Evolutionary conservation across 2,113 vertebrate species (phyloP), one percentile per base, ranked within the genome.

Genomic region (Myotis yumanensis): DNA sequence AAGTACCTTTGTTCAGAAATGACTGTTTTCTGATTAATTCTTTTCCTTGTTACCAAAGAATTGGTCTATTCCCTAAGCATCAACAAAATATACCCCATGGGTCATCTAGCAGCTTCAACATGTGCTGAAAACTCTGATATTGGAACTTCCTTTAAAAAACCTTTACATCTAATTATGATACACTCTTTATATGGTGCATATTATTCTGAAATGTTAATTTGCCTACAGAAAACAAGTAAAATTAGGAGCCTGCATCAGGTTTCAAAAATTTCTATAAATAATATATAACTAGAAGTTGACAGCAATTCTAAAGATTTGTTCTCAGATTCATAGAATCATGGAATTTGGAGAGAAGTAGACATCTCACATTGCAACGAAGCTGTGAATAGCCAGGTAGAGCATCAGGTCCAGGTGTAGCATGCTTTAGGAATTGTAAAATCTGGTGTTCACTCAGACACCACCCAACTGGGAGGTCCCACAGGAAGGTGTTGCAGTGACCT

Each of bases 181-280:
- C 2, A 43, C 25, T 73, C 86, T 83, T 81, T 83, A 87, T 37
- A 86, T 68, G 86, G 57, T 64, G 10, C 18, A 23, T 69, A 62
- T 75, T 83, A 57, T 72, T 93, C 68, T 79, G 20, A 96, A 95
- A 83, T 76, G 64, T 84, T 40, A 80, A 90, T 32, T 32, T 92
- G 30, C 30, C 59, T 48, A 37, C 48, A 37, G 28, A 87, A 93
- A 86, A 93, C 37, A 93, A 89, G 75, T 16, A 59, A 52, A 12
- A 10, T 43, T 48, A 91, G 77, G 23, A 93, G 4, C 18, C 25
- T 68, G 7, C 2, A 80, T n/a, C 11, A 54, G 7, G 35, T 93
- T 87, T 93, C 51, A 92, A 71, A 92, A 68, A 7, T 68, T 82
- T 89, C 51, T 66, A 79, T 72, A 17, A 93, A 54, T 79, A 52